Evolutionary conservation across 2,888 invertebrate genomes (phyloP).

Genomic region (Papilio protenor): DNA sequence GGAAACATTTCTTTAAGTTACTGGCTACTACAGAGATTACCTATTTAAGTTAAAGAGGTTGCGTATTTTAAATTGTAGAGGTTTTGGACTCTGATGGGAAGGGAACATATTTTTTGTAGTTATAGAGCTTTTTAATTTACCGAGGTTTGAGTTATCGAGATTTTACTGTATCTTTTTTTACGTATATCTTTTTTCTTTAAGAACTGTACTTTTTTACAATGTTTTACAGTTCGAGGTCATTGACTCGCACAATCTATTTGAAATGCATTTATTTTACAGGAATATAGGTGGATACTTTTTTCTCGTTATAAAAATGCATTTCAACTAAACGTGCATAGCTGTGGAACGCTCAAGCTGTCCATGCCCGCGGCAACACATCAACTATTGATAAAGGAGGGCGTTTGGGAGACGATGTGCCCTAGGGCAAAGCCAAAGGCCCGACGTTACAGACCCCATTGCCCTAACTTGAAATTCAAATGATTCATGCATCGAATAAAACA

Average conservation of each 20-base stretch:
- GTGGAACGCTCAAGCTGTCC: conserved; percentile 25
- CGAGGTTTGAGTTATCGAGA: no score
- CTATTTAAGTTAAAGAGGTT: no score
- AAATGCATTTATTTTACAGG: neutral
- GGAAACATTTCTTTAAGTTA: no score
- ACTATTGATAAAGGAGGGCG: conserved; percentile 65
- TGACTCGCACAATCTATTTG: neutral
- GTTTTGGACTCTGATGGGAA: no score
- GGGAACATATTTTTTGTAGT: no score
- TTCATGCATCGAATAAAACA: neutral
- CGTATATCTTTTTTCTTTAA: no score
- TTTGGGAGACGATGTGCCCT: neutral
- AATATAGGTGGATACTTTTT: neutral
- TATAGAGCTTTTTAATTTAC: no score
- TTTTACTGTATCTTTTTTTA: no score
- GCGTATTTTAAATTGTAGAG: no score
- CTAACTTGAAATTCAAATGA: conserved; percentile 13
- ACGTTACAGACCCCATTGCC: neutral
- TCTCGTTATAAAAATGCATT: conserved; percentile 4
- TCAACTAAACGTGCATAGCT: conserved; percentile 9
- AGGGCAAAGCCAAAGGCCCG: neutral
- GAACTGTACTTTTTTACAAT: no score
- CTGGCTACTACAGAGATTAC: no score
- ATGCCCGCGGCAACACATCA: conserved; percentile 62
- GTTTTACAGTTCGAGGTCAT: no score